Conservation (phyloP, 1,140 invertebrate species). For the Archivesica marissinica region DNA sequence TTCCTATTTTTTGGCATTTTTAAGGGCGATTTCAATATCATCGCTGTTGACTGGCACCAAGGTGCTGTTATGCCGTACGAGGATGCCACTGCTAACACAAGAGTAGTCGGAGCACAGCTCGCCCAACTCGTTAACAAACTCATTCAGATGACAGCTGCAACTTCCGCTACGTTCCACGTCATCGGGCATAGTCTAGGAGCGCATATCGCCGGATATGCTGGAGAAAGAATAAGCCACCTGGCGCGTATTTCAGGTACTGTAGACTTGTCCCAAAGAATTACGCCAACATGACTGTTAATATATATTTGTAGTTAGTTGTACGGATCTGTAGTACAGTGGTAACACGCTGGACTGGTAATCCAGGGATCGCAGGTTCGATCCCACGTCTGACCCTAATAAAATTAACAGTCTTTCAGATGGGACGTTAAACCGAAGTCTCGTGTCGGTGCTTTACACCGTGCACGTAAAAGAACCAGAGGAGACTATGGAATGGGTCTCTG, state of each 20-base stretch:
- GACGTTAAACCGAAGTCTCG: too few relatives aligned
- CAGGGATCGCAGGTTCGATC: too few relatives aligned
- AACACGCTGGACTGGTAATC: too few relatives aligned
- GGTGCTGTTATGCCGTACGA: constrained; percentile 94
- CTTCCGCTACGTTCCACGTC: constrained; percentile 70
- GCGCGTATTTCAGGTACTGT: constrained; percentile 90
- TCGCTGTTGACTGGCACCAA: constrained; percentile 97
- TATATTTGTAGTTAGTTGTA: too few relatives aligned
- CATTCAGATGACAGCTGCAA: not conserved
- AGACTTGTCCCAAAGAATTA: too few relatives aligned
- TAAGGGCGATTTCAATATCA: constrained; percentile 91
- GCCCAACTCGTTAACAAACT: constrained; percentile 55
- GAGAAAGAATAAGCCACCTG: constrained; percentile 83
- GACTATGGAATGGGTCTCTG: too few relatives aligned
- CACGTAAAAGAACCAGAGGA: too few relatives aligned
- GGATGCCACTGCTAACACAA: constrained; percentile 94
- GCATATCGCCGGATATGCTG: constrained; percentile 80
- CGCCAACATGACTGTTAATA: too few relatives aligned
- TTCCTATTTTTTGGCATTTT: not conserved
- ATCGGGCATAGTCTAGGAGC: constrained; percentile 82
- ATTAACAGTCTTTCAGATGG: too few relatives aligned
- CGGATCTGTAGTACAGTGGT: too few relatives aligned
- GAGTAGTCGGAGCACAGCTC: constrained; percentile 93
- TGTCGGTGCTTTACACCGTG: too few relatives aligned
- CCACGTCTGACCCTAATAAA: too few relatives aligned